Conservation (phyloP, 2,888 invertebrate genomes). For the Plutella xylostella region DNA sequence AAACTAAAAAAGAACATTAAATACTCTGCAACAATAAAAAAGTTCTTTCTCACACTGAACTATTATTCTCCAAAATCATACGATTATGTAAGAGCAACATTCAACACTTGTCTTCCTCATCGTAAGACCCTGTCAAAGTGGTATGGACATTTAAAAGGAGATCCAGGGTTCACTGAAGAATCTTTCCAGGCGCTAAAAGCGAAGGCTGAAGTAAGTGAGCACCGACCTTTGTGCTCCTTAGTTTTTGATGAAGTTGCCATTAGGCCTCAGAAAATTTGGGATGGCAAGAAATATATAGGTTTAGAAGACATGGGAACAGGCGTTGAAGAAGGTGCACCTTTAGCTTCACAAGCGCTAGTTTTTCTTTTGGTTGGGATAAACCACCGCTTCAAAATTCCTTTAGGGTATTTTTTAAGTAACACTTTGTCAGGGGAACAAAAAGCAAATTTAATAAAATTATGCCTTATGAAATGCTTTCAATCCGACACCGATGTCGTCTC, state of each 20-base stretch:
- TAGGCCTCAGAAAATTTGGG: slow-evolving; percentile 15
- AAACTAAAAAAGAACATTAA: background rate
- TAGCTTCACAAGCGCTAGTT: background rate
- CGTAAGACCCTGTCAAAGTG: slow-evolving; percentile 13
- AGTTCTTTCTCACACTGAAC: slow-evolving; percentile 10
- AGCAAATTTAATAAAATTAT: background rate
- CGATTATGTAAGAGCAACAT: slow-evolving; percentile 14
- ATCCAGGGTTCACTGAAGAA: slow-evolving; percentile 8
- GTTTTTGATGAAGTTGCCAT: slow-evolving; percentile 16
- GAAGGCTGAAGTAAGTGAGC: background rate
- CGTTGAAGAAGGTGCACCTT: background rate
- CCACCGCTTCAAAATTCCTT: background rate
- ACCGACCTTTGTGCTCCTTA: slow-evolving; percentile 2
- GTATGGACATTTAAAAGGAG: slow-evolving; percentile 9
- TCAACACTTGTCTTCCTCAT: slow-evolving; percentile 15
- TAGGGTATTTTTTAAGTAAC: background rate
- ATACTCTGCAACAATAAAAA: slow-evolving; percentile 6
- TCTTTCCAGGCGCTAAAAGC: slow-evolving; percentile 5
- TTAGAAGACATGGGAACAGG: slow-evolving; percentile 14
- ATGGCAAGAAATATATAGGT: slow-evolving; percentile 16
- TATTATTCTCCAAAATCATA: slow-evolving; percentile 14
- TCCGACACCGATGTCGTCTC: background rate
- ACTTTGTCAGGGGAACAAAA: background rate
- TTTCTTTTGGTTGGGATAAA: background rate
- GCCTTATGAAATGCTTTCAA: background rate